Evolutionary conservation across 2,113 vertebrate genomes (phyloP).

Genomic region (Monopterus albus): DNA sequence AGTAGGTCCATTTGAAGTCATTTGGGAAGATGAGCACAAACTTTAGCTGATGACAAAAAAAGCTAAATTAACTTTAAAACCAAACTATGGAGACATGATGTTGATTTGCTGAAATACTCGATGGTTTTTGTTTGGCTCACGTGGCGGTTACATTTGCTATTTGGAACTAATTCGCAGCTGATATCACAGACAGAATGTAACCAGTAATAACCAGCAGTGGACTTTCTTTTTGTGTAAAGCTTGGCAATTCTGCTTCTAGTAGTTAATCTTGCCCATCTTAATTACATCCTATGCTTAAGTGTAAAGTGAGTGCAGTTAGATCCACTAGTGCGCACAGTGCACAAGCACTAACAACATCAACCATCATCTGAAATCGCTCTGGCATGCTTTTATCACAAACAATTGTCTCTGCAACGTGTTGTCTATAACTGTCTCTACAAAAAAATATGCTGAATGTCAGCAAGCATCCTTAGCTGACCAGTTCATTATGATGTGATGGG

Average conservation of each 20-base stretch:
- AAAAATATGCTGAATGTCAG: conserved; percentile 60
- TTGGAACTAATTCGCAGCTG: neutral
- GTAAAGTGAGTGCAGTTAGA: neutral
- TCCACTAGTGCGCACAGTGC: neutral
- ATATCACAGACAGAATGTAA: neutral
- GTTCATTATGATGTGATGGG: conserved; percentile 71
- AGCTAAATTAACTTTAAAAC: neutral
- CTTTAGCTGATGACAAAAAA: neutral
- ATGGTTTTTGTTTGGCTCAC: neutral
- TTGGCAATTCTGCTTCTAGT: neutral
- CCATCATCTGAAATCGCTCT: conserved; percentile 13
- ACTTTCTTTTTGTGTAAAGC: neutral
- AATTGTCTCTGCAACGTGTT: neutral
- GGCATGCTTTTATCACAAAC: conserved; percentile 6
- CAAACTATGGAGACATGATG: neutral
- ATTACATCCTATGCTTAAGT: conserved; percentile 8
- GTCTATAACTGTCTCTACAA: conserved; percentile 10
- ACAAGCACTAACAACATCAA: neutral
- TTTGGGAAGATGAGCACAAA: neutral
- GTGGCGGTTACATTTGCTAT: neutral
- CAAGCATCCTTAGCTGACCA: conserved; percentile 63
- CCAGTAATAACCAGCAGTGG: neutral
- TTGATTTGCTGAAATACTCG: neutral
- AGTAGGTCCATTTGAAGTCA: neutral
- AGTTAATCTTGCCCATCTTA: conserved; percentile 15